Evolutionary conservation across 2,888 invertebrate species (phyloP).

Genomic region (Tyria jacobaeae): DNA sequence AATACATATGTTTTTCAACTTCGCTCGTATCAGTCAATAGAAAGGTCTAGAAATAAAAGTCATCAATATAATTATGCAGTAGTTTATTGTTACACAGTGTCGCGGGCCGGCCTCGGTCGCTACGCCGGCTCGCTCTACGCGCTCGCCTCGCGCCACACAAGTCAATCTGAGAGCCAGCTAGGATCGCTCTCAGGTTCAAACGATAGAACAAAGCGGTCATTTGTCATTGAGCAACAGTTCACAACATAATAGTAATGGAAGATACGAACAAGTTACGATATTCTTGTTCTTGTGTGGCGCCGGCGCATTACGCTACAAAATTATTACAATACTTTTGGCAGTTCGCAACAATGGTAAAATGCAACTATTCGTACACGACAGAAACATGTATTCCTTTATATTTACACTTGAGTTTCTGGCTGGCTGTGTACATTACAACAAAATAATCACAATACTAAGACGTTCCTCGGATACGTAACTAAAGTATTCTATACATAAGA

Average conservation of each 20-base stretch:
- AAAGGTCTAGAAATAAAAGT: conserved; percentile 45
- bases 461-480: conserved; percentile 51
- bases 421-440: conserved; percentile 51
- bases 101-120: conserved; percentile 62
- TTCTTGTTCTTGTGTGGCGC: conserved; percentile 49
- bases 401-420: conserved; percentile 73
- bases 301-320: conserved; percentile 70
- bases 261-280: conserved; percentile 10
- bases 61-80: conserved; percentile 75
- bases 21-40: background rate
- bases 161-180: conserved; percentile 29
- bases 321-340: conserved; percentile 84
- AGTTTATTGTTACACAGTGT: conserved; percentile 82
- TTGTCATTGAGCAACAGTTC: conserved; percentile 36
- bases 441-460: conserved; percentile 62
- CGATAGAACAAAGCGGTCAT: conserved; percentile 16
- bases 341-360: conserved; percentile 85
- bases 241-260: conserved; percentile 20
- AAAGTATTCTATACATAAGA: conserved; percentile 65
- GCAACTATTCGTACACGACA: conserved; percentile 77
- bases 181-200: conserved; percentile 18
- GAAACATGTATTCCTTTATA: conserved; percentile 76
- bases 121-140: conserved; percentile 62
- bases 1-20: too few species aligned
- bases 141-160: conserved; percentile 50